Conservation (phyloP, 2,113 vertebrate species). For the Eulemur macaco region DNA sequence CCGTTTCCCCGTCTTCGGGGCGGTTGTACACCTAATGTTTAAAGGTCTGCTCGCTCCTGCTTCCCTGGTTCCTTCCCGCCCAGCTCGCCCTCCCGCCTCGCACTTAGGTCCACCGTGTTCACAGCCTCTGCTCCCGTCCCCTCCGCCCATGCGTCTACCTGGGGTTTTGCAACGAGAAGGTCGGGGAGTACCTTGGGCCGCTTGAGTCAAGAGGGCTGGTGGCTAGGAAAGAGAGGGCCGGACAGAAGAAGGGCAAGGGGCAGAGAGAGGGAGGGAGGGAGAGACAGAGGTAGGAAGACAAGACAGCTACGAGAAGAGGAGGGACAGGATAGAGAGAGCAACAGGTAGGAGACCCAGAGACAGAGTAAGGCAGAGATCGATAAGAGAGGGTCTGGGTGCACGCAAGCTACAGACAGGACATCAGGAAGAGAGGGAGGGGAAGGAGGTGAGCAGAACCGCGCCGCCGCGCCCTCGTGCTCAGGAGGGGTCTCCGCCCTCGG, state of each 20-base stretch:
- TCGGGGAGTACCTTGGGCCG: neutral
- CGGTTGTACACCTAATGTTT: neutral
- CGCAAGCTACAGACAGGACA: neutral
- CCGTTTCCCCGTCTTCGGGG: neutral
- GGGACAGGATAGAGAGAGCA: neutral
- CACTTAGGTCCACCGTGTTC: neutral
- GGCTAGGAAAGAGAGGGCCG: neutral
- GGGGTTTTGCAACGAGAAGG: neutral
- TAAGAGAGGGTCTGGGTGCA: neutral
- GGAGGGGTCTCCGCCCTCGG: slow-evolving; percentile 4
- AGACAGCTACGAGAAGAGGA: too few relatives aligned
- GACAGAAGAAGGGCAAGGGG: neutral
- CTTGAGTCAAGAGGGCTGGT: neutral
- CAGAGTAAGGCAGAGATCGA: neutral
- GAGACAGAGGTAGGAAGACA: neutral
- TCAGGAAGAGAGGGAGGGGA: neutral
- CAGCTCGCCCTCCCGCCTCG: neutral
- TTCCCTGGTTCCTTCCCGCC: neutral
- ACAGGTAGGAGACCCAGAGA: neutral
- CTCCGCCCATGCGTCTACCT: neutral
- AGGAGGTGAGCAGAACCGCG: too few relatives aligned
- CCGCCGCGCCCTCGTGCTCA: neutral
- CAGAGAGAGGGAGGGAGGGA: neutral
- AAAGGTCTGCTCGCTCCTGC: neutral
- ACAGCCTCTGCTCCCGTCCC: neutral